These are phyloP conservation scores for Choloepus didactylus DNA, from an alignment of 2,797 vertebrate species.

Conservation along the genomic window DNA sequence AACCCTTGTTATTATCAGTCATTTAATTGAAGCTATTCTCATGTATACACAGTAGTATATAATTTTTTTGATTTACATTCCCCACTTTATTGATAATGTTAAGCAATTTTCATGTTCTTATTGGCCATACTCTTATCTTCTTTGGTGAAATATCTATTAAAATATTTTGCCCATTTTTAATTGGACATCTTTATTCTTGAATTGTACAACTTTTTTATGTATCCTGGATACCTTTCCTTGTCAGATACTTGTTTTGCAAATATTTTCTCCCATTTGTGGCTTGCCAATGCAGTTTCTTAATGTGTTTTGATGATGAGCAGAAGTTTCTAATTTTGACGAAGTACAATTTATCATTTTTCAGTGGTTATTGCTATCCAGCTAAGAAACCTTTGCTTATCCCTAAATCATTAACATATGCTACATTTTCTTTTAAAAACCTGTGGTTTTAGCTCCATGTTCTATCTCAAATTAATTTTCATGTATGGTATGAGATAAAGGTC, in stretches of 20 bases:
- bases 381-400: not conserved
- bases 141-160: not conserved
- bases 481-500: not conserved
- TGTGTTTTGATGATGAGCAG: not conserved
- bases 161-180: not conserved
- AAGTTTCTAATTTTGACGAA: not conserved
- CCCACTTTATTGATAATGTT: not conserved
- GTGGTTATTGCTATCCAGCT: not conserved
- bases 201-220: not conserved
- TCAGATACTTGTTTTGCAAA: not conserved
- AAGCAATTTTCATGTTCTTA: not conserved
- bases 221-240: not conserved
- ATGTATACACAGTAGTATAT: not conserved
- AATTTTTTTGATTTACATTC: constrained; percentile 12
- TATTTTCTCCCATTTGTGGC: not conserved
- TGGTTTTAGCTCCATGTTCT: not conserved
- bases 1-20: not conserved
- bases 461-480: not conserved
- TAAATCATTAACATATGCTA: not conserved
- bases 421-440: not conserved
- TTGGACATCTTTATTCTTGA: not conserved
- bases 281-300: not conserved
- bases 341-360: not conserved
- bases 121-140: not conserved
- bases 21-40: not conserved